A percentile compares a stretch with the other conserved stretches of the same genome.
Evolutionary conservation across 2,797 vertebrate genomes (phyloP).

Genomic region (Lophotriccus pileatus): DNA sequence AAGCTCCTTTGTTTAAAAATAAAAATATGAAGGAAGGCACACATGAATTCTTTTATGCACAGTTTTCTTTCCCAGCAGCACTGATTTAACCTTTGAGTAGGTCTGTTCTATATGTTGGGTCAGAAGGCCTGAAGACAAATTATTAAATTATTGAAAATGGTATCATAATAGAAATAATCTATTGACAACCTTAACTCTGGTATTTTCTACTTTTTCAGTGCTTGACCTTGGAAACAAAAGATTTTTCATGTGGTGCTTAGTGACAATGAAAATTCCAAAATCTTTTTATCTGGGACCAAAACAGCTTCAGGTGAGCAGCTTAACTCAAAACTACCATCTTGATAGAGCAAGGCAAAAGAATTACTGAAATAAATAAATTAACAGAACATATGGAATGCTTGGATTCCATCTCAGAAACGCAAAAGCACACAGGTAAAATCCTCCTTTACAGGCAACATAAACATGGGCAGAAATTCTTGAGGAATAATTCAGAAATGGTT

Average conservation of each 20-base stretch:
- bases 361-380: not conserved
- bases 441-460: not conserved
- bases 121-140: not conserved
- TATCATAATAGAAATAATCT: not conserved
- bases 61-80: not conserved
- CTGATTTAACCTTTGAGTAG: not conserved
- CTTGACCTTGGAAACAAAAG: not conserved
- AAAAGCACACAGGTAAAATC: not conserved
- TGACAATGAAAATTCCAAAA: not conserved
- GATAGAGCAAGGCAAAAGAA: not conserved
- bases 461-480: not conserved
- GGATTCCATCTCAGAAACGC: not conserved
- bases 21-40: not conserved
- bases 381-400: not conserved
- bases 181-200: not conserved
- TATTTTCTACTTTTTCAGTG: not conserved
- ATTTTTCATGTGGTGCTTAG: not conserved
- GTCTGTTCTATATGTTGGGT: not conserved
- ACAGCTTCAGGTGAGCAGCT: not conserved
- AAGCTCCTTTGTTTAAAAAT: not conserved
- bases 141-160: not conserved
- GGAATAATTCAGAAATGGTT: not conserved
- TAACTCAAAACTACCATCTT: not conserved
- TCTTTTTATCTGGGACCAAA: not conserved
- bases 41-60: not conserved